Evolutionary conservation across 2,797 vertebrate species (phyloP).

Genomic region (Zalophus californianus): DNA sequence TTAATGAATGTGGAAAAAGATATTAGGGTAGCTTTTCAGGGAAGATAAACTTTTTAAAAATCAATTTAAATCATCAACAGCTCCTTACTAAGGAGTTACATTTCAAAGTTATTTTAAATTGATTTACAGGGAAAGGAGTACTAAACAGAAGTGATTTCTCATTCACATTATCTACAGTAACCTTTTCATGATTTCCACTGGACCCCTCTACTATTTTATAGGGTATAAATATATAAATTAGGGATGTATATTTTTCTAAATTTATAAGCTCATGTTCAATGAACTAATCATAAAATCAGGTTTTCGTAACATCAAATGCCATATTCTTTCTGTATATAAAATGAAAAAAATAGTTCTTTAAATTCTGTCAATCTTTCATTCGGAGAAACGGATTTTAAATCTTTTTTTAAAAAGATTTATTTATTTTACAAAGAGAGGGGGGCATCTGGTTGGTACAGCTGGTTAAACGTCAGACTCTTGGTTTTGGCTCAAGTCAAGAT

Average conservation of each 20-base stretch:
- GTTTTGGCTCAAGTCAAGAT: not conserved
- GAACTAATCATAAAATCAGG: constrained; percentile 12
- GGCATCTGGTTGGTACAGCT: not conserved
- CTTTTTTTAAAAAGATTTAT: constrained; percentile 29
- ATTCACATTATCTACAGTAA: not conserved
- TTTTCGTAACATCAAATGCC: constrained; percentile 11
- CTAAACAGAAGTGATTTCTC: constrained; percentile 32
- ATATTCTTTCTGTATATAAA: not conserved
- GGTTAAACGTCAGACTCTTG: not conserved
- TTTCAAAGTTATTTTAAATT: constrained; percentile 42
- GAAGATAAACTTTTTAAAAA: constrained; percentile 43
- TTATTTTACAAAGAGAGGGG: not conserved
- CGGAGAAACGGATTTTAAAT: not conserved
- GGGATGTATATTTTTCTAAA: not conserved
- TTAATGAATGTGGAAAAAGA: constrained; percentile 9
- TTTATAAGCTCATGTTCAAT: not conserved
- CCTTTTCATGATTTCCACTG: not conserved
- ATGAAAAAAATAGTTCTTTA: not conserved
- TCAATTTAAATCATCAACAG: constrained; percentile 31
- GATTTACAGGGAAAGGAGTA: not conserved
- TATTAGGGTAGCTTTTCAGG: constrained; percentile 10
- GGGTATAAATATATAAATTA: not conserved
- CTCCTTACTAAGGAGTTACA: not conserved
- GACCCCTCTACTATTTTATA: not conserved
- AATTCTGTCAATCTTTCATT: not conserved